Evolutionary conservation across 2,113 vertebrate species (phyloP), one percentile per base, ranked within the genome.

Genomic region (Prunella himalayana): DNA sequence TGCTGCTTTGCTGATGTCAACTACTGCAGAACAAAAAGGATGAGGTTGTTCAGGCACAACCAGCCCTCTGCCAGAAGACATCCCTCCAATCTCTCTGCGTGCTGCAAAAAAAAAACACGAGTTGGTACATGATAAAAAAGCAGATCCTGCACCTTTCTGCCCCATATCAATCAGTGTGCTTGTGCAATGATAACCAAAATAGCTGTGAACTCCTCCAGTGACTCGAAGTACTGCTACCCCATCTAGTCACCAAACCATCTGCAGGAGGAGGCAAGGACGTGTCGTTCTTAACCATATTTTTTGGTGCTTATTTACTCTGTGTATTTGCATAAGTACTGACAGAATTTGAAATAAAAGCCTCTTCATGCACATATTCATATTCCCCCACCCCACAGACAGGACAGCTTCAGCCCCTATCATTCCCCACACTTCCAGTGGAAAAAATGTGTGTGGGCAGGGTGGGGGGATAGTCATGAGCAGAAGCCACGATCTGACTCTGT

Each of bases 401-500:
- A n/a, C 9, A 7, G 44, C 76, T 92, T 94, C 82, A 83, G 37
- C 37, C 37, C 41, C 51, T 50, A 23, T 54, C 66, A 42, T 56
- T 80, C 75, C 78, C 66, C 56, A 73, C 42, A 35, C 24, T 73
- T 88, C n/a, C 63, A 86, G 9, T 21, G 72, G 72, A 83, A 80
- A 81, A 88, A 66, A 49, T 4, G 42, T 42, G 35, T 42, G 80
- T 91, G 83, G 94, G 95, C 51, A 94, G 92, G 47, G 53, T 72
- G 59, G 68, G 86, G 91, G 65, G 50, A 93, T 18, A 92, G 64
- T 85, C 86, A 94, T 91, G 88, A 94, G 95, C 77, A 92, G 84
- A 79, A 97, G 93, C 96, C 18, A 6, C 44, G 90, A 96, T 96
- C 80, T 86, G 76, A 97, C 96, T 96, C 88, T 96, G 94, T 96